Conservation (phyloP, 2,797 vertebrate genomes). For the Sebastes matsubarae region DNA sequence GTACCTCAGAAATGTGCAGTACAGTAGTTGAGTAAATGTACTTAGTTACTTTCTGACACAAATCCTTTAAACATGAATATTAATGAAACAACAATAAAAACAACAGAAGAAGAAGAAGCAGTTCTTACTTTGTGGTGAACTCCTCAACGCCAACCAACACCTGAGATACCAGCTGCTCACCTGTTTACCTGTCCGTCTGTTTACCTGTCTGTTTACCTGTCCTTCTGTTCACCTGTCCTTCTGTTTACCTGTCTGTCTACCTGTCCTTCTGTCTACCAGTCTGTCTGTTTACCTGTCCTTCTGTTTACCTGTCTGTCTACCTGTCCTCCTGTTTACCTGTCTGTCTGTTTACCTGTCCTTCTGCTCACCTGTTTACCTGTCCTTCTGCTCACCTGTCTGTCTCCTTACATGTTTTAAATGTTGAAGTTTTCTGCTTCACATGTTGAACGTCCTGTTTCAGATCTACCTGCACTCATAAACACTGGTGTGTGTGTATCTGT, state of each 20-base stretch:
- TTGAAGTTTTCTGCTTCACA: neutral
- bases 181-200: neutral
- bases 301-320: neutral
- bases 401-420: neutral
- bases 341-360: neutral
- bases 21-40: neutral
- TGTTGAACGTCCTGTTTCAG: neutral
- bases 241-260: too few species aligned
- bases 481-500: neutral
- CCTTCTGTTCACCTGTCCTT: too few species aligned
- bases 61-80: neutral
- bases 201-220: too few species aligned
- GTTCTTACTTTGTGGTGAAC: neutral
- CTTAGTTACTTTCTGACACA: neutral
- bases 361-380: too few species aligned
- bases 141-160: neutral
- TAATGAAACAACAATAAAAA: neutral
- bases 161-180: neutral
- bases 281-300: too few species aligned
- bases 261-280: too few species aligned
- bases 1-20: too few species aligned
- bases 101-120: neutral
- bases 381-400: neutral
- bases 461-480: conserved; percentile 26
- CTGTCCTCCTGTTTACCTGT: neutral